Evolutionary conservation across 2,797 vertebrate species (phyloP).

Genomic region (Sternarchorhynchus goeldii): DNA sequence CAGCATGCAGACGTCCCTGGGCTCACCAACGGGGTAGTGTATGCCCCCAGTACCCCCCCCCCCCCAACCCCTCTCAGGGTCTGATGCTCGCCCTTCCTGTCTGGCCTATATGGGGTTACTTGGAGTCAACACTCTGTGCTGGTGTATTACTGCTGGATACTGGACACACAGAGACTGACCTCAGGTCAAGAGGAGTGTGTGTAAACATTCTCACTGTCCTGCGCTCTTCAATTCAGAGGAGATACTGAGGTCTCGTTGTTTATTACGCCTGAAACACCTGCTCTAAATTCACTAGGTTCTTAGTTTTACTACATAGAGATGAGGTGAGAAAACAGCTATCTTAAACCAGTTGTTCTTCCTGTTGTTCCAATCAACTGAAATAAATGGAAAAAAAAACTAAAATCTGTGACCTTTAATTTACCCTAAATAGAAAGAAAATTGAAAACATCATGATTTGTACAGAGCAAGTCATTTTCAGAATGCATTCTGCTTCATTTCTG

Average conservation of each 20-base stretch:
- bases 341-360: neutral
- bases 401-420: constrained; percentile 4
- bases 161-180: neutral
- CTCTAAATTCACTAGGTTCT: neutral
- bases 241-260: constrained; percentile 25
- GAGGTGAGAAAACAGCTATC: neutral
- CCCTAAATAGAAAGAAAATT: neutral
- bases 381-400: neutral
- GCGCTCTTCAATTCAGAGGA: constrained; percentile 33
- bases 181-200: constrained; percentile 44
- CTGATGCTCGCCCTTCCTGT: no score
- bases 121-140: neutral
- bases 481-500: constrained; percentile 22
- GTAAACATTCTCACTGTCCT: constrained; percentile 27
- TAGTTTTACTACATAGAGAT: neutral
- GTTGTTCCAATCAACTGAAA: neutral
- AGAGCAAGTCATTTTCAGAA: constrained; percentile 12
- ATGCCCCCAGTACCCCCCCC: no score
- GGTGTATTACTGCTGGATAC: neutral
- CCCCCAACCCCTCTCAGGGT: no score
- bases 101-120: neutral
- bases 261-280: no score
- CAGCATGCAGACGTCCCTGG: no score
- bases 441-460: constrained; percentile 2
- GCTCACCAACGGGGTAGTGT: no score